Evolutionary conservation across 2,113 vertebrate genomes (phyloP).

Genomic region (Trematocara nigrifrons): DNA sequence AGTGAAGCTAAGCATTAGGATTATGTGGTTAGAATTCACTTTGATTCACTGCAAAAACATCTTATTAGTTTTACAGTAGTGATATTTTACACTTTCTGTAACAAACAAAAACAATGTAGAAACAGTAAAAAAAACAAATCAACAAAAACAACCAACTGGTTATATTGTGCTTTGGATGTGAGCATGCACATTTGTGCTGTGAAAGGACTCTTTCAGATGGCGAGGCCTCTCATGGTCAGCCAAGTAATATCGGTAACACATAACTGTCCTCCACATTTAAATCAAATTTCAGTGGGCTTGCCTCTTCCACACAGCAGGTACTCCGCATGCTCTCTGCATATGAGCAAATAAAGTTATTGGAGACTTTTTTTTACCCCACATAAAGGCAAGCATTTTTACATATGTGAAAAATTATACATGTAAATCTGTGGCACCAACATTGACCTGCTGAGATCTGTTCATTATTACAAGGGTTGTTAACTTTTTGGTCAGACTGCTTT

Average conservation of each 20-base stretch:
- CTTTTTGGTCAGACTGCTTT: neutral
- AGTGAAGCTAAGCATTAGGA: neutral
- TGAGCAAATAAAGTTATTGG: neutral
- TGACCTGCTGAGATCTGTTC: neutral
- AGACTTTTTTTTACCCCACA: neutral
- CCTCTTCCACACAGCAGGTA: neutral
- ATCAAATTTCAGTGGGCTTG: neutral
- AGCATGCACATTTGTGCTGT: neutral
- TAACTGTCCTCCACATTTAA: conserved; percentile 23
- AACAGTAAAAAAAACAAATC: neutral
- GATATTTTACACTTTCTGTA: neutral
- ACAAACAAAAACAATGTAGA: neutral
- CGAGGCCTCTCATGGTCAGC: conserved; percentile 18
- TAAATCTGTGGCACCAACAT: neutral
- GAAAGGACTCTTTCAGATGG: conserved; percentile 33
- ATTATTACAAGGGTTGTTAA: neutral
- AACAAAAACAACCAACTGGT: neutral
- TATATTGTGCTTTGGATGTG: neutral
- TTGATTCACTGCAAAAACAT: neutral
- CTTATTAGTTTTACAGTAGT: neutral
- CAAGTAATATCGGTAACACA: conserved; percentile 40
- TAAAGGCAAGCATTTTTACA: neutral
- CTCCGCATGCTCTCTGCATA: neutral
- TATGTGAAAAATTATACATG: neutral
- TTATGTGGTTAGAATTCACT: neutral